A percentile compares a stretch with the other conserved stretches of the same genome.
Conservation (phyloP, 2,888 invertebrate species). For the Polyploca ridens region DNA sequence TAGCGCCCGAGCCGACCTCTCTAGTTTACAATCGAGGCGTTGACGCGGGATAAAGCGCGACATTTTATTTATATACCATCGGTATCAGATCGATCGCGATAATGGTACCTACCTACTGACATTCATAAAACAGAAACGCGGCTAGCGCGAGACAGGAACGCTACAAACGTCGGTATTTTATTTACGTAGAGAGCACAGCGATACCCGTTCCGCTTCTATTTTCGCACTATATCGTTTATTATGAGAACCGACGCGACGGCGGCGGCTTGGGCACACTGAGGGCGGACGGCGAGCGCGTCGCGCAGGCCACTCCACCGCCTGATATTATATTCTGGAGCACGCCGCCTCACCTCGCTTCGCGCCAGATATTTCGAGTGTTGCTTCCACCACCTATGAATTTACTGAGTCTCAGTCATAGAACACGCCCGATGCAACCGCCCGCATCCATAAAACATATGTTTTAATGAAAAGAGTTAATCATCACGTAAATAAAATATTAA, state of each 20-base stretch:
- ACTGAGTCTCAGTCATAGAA: constrained; percentile 77
- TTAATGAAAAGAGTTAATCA: constrained; percentile 16
- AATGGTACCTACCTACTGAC: constrained; percentile 52
- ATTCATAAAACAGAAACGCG: constrained; percentile 68
- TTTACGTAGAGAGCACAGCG: constrained; percentile 71
- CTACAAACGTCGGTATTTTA: constrained; percentile 74
- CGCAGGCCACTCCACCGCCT: constrained; percentile 76
- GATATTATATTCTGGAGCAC: constrained; percentile 85
- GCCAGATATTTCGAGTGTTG: constrained; percentile 83
- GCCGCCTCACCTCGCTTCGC: constrained; percentile 79
- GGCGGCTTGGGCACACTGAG: constrained; percentile 54
- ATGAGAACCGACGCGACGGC: constrained; percentile 61
- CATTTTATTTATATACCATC: constrained; percentile 67
- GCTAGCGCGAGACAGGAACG: constrained; percentile 63
- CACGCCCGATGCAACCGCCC: constrained; percentile 74
- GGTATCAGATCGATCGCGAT: constrained; percentile 60
- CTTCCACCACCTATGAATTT: constrained; percentile 80
- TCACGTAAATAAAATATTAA: not conserved
- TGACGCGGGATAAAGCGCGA: constrained; percentile 42
- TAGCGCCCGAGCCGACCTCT: constrained; percentile 40
- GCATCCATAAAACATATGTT: constrained; percentile 61
- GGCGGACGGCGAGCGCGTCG: constrained; percentile 55
- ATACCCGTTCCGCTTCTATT: constrained; percentile 77
- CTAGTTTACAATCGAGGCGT: constrained; percentile 47
- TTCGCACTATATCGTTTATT: constrained; percentile 79